phyloP scores from a whole-genome alignment of 2,888 invertebrate species.

The Drosophila sordidapex region DNA sequence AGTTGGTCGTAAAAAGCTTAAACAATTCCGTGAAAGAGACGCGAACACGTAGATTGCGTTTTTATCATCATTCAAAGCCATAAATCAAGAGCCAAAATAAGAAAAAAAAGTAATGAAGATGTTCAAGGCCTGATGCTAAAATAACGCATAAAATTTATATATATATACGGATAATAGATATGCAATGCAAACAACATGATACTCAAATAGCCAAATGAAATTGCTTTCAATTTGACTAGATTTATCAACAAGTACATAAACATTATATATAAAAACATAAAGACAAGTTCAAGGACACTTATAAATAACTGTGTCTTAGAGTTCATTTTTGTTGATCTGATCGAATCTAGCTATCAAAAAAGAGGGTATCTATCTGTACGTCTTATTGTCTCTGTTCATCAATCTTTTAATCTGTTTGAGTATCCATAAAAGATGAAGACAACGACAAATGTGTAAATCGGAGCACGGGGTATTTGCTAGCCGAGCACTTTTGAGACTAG shows the following conservation, averaged over 20 bases:
- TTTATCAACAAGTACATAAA: not conserved
- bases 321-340: not conserved
- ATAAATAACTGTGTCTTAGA: not conserved
- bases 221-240: not conserved
- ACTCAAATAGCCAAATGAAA: not conserved
- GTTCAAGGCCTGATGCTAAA: not conserved
- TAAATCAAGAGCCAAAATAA: slow-evolving; percentile 1
- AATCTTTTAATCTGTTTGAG: not conserved
- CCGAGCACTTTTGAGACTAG: not conserved
- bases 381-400: not conserved
- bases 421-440: not conserved
- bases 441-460: not conserved
- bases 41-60: not conserved
- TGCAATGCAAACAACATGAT: not conserved
- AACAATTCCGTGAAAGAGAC: not conserved
- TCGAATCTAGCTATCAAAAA: not conserved
- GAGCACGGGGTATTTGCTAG: not conserved
- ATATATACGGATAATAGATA: not conserved
- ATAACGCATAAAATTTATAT: slow-evolving; percentile 1
- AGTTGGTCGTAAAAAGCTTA: not conserved
- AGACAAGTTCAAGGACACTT: not conserved
- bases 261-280: not conserved
- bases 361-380: not conserved
- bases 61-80: slow-evolving; percentile 4
- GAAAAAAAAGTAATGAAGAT: not conserved